Evolutionary conservation across 2,888 invertebrate species (phyloP).

Genomic region (Rhaphigaster nebulosa): DNA sequence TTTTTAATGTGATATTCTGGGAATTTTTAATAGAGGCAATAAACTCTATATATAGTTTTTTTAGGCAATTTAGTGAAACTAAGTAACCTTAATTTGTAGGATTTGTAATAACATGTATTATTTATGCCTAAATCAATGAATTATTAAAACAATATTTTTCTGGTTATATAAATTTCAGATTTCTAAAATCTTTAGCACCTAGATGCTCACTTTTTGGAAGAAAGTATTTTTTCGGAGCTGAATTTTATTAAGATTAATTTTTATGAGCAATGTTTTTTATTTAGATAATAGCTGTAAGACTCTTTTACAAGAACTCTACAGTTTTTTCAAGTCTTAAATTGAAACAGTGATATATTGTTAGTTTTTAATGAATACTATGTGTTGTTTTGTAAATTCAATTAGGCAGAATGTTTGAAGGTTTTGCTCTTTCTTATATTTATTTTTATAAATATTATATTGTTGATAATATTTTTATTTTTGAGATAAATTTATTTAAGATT

Average conservation of each 20-base stretch:
- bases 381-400: slow-evolving; percentile 65
- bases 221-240: slow-evolving; percentile 42
- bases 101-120: slow-evolving; percentile 47
- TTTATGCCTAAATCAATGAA: slow-evolving; percentile 55
- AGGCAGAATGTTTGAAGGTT: slow-evolving; percentile 64
- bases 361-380: slow-evolving; percentile 63
- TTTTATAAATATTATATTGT: slow-evolving; percentile 65
- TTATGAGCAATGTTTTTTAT: slow-evolving; percentile 50
- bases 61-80: slow-evolving; percentile 53
- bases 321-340: slow-evolving; percentile 64
- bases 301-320: slow-evolving; percentile 57
- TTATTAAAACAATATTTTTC: slow-evolving; percentile 51
- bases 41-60: slow-evolving; percentile 53
- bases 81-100: slow-evolving; percentile 56
- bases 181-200: slow-evolving; percentile 55
- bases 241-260: slow-evolving; percentile 44
- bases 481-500: slow-evolving; percentile 64
- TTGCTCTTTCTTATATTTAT: slow-evolving; percentile 65
- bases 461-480: slow-evolving; percentile 65
- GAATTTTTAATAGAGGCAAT: slow-evolving; percentile 53
- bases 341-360: slow-evolving; percentile 64
- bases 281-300: slow-evolving; percentile 58
- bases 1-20: slow-evolving; percentile 60
- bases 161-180: slow-evolving; percentile 49
- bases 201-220: slow-evolving; percentile 53